phyloP scores from a whole-genome alignment of 2,797 vertebrate species.

The Phrynocephalus guinanensis region DNA sequence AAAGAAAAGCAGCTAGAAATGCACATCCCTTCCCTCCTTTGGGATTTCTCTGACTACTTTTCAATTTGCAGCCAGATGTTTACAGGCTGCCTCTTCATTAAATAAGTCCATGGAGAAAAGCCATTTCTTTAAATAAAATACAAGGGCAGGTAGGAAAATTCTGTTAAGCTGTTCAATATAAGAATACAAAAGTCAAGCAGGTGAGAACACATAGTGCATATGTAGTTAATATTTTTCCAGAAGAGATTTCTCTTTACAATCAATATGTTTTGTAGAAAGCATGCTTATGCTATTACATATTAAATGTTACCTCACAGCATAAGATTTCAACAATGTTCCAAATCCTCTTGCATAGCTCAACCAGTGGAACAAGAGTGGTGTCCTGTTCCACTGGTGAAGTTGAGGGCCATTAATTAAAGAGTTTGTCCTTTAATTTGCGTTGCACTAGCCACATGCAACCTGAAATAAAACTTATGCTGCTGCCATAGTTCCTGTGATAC shows the following conservation, averaged over 20 bases:
- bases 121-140: slow-evolving; percentile 22
- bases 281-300: slow-evolving; percentile 3
- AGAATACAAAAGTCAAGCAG: slow-evolving; percentile 36
- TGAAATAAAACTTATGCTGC: too few species aligned
- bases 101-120: slow-evolving; percentile 35
- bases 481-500: too few species aligned
- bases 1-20: not conserved
- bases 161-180: slow-evolving; percentile 34
- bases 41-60: slow-evolving; percentile 14
- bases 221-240: slow-evolving; percentile 36
- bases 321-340: not conserved
- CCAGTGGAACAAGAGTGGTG: too few species aligned
- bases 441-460: too few species aligned
- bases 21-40: not conserved
- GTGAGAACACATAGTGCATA: not conserved
- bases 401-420: too few species aligned
- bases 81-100: slow-evolving; percentile 40
- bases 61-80: slow-evolving; percentile 34
- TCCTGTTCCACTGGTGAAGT: too few species aligned
- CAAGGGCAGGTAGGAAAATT: not conserved
- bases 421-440: too few species aligned
- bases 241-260: slow-evolving; percentile 6
- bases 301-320: slow-evolving; percentile 29
- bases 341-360: too few species aligned
- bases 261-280: slow-evolving; percentile 22